A percentile compares a stretch with the other conserved stretches of the same genome.
Evolutionary conservation across 1,140 invertebrate species (phyloP).

Genomic region (Carcinoscorpius rotundicauda): DNA sequence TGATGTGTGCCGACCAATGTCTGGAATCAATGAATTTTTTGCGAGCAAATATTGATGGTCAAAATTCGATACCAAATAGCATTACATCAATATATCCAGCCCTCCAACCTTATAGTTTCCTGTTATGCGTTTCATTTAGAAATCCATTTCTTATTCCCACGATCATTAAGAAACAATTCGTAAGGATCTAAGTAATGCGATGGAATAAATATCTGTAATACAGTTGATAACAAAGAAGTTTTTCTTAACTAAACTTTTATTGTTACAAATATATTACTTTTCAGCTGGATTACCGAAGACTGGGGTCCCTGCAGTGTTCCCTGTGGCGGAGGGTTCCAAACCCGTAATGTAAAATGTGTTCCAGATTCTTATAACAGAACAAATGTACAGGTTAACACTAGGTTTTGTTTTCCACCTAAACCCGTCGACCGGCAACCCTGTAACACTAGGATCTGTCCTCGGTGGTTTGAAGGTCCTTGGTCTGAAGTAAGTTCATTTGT

Average conservation of each 20-base stretch:
- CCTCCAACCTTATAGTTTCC: too few species aligned
- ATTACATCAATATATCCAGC: too few species aligned
- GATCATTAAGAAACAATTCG: too few species aligned
- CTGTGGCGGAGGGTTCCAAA: slow-evolving; percentile 67
- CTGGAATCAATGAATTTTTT: too few species aligned
- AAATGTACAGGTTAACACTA: slow-evolving; percentile 48
- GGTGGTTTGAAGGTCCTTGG: slow-evolving; percentile 72
- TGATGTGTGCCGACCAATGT: too few species aligned
- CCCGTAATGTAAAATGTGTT: slow-evolving; percentile 61
- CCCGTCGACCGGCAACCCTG: slow-evolving; percentile 68
- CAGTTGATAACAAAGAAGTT: too few species aligned
- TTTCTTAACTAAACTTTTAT: neutral
- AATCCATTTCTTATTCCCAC: too few species aligned
- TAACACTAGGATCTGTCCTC: slow-evolving; percentile 63
- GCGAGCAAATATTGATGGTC: too few species aligned
- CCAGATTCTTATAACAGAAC: slow-evolving; percentile 46
- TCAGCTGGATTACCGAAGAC: slow-evolving; percentile 68
- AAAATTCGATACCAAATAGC: too few species aligned
- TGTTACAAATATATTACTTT: neutral
- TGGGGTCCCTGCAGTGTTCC: slow-evolving; percentile 69
- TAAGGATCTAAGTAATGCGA: too few species aligned
- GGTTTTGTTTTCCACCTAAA: slow-evolving; percentile 47
- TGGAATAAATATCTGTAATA: too few species aligned
- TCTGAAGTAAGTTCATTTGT: slow-evolving; percentile 54
- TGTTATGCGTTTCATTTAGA: too few species aligned